Evolutionary conservation across 2,888 invertebrate species (phyloP).

Genomic region (Caenorhabditis virilis): DNA sequence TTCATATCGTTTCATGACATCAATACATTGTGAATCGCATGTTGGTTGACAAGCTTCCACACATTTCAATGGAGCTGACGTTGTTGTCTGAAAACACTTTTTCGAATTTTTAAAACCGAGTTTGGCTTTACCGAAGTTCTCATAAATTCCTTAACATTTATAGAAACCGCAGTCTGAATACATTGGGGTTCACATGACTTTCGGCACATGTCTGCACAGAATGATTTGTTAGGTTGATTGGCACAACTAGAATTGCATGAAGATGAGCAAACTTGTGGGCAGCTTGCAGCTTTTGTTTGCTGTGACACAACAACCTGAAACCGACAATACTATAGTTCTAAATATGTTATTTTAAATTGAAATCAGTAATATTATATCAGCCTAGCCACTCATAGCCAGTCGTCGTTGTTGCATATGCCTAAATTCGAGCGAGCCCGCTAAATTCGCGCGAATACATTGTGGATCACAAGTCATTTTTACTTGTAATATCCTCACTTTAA

Average conservation of each 20-base stretch:
- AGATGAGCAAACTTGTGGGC: slow-evolving; percentile 36
- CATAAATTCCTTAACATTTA: slow-evolving; percentile 35
- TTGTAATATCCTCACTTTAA: no score
- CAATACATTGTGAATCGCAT: slow-evolving; percentile 38
- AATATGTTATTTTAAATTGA: no score
- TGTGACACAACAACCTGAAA: slow-evolving; percentile 39
- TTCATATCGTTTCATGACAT: slow-evolving; percentile 34
- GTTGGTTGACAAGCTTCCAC: slow-evolving; percentile 35
- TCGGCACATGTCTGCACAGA: slow-evolving; percentile 18
- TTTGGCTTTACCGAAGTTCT: slow-evolving; percentile 10
- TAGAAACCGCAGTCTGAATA: slow-evolving; percentile 29
- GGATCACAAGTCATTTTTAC: not conserved
- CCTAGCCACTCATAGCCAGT: not conserved
- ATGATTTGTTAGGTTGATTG: slow-evolving; percentile 19
- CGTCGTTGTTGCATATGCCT: not conserved
- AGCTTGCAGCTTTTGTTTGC: slow-evolving; percentile 38
- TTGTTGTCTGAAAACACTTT: slow-evolving; percentile 13
- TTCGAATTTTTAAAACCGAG: not conserved
- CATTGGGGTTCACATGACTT: slow-evolving; percentile 41
- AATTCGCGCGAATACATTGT: not conserved
- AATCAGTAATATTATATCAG: no score
- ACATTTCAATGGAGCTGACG: slow-evolving; percentile 2
- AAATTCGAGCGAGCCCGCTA: no score
- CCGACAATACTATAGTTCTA: no score
- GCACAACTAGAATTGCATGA: slow-evolving; percentile 37